Percentiles rank a stretch among this genome's conserved stretches.
phyloP scores from a whole-genome alignment of 2,888 invertebrate species.

The Atrina japonica region DNA sequence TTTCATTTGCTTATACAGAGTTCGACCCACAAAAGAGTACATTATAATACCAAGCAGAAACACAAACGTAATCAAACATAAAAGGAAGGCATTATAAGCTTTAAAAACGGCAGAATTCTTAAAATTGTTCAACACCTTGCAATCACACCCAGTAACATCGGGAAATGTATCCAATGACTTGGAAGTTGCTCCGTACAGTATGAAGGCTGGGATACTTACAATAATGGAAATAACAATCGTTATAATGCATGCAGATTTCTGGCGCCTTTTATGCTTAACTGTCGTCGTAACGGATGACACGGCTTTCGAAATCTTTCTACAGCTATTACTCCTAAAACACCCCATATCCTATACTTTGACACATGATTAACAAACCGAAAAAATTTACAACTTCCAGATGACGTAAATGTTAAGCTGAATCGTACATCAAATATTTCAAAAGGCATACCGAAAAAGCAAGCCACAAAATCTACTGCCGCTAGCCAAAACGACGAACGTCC shows the following conservation, averaged over 20 bases:
- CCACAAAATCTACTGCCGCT: conserved; percentile 30
- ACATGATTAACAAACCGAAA: conserved; percentile 38
- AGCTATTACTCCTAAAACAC: conserved; percentile 39
- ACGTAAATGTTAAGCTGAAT: conserved; percentile 37
- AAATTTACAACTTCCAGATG: conserved; percentile 29
- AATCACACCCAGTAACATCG: no score
- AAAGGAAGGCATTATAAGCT: conserved; percentile 23
- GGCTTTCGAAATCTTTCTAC: conserved; percentile 40
- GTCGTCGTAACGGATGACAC: conserved; percentile 34
- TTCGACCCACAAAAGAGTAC: conserved; percentile 34
- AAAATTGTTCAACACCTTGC: conserved; percentile 21
- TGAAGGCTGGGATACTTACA: conserved; percentile 20
- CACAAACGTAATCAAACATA: conserved; percentile 28
- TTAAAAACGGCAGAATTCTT: conserved; percentile 9
- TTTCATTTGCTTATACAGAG: conserved; percentile 35
- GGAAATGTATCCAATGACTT: neutral
- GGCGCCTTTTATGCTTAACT: conserved; percentile 29
- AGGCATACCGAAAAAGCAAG: conserved; percentile 37
- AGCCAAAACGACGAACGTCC: conserved; percentile 40
- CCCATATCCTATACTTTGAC: conserved; percentile 25
- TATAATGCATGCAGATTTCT: conserved; percentile 28
- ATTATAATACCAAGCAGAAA: conserved; percentile 34
- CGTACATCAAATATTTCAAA: conserved; percentile 41
- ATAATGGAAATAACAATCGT: conserved; percentile 25
- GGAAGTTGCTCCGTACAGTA: no score